A percentile compares a stretch with the other conserved stretches of the same genome.
phyloP scores from a whole-genome alignment of 2,888 invertebrate species.

The Caenorhabditis sp. region DNA sequence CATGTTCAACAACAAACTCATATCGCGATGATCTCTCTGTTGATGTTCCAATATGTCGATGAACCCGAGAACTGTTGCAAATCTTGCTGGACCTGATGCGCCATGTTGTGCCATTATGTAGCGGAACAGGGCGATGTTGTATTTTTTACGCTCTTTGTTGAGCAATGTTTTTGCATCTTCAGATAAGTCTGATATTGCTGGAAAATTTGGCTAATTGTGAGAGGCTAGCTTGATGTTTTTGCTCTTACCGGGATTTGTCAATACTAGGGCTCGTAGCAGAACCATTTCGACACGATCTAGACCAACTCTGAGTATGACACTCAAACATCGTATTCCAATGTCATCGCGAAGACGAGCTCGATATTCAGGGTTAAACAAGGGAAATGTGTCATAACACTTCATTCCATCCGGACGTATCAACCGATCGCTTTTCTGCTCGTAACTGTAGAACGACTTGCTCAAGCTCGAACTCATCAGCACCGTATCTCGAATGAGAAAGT shows the following conservation, averaged over 20 bases:
- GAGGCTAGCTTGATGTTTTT: not conserved
- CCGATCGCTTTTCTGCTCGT: not conserved
- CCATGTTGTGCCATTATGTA: slow-evolving; percentile 19
- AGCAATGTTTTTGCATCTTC: not conserved
- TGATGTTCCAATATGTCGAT: slow-evolving; percentile 26
- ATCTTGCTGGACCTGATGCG: slow-evolving; percentile 14
- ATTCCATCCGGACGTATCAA: not conserved
- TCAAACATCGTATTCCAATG: too few species aligned
- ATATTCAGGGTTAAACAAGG: not conserved
- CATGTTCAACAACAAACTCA: too few species aligned
- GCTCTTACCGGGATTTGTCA: not conserved
- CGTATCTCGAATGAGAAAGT: not conserved
- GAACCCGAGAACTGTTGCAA: slow-evolving; percentile 16
- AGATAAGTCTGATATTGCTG: not conserved
- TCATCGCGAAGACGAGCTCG: not conserved
- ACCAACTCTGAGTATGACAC: not conserved
- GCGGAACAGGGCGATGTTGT: slow-evolving; percentile 19
- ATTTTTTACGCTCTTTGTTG: slow-evolving; percentile 15
- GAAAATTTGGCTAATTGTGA: not conserved
- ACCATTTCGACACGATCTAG: not conserved
- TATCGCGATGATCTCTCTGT: slow-evolving; percentile 17
- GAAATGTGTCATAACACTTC: not conserved
- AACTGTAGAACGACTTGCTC: not conserved
- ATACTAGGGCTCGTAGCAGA: not conserved
- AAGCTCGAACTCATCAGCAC: not conserved